Evolutionary conservation across 53 echinoderm and acorn worm genomes (phyloP).

Genomic region (Crossaster papposus): DNA sequence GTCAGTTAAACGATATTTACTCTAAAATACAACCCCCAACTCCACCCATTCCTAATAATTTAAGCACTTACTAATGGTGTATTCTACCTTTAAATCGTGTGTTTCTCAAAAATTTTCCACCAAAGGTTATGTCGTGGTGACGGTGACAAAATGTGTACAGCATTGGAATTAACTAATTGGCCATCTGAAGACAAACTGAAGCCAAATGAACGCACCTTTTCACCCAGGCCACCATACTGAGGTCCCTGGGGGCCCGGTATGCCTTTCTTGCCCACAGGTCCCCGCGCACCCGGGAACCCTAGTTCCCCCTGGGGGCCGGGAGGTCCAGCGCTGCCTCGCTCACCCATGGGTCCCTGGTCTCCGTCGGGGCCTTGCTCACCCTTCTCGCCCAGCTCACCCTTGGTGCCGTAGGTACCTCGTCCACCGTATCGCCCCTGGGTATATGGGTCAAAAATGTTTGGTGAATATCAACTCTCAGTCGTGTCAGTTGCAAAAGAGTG

Average conservation of each 20-base stretch:
- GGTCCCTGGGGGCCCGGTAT: conserved; percentile 55
- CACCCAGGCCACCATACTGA: conserved; percentile 64
- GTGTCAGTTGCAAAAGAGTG: too few species aligned
- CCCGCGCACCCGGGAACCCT: conserved; percentile 68
- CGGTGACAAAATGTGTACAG: too few species aligned
- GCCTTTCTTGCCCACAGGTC: conserved; percentile 58
- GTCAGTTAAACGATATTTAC: too few species aligned
- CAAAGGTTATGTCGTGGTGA: too few species aligned
- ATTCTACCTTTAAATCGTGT: too few species aligned
- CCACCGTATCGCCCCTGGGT: conserved; percentile 57
- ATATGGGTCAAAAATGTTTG: neutral
- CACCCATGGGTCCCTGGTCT: conserved; percentile 66
- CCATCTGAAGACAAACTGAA: conserved; percentile 4
- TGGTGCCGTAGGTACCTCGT: conserved; percentile 45
- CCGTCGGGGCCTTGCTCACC: conserved; percentile 64
- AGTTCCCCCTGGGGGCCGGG: conserved; percentile 67
- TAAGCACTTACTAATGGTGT: too few species aligned
- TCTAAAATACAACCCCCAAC: too few species aligned
- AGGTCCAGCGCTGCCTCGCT: conserved; percentile 55
- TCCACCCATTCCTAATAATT: too few species aligned
- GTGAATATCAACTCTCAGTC: neutral
- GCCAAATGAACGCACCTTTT: conserved; percentile 56
- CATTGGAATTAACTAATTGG: too few species aligned
- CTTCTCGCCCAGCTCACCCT: conserved; percentile 70
- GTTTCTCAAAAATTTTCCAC: too few species aligned